These are phyloP conservation scores for Onychorhynchus coronatus DNA, from an alignment of 2,113 vertebrate species.

Conservation along the genomic window DNA sequence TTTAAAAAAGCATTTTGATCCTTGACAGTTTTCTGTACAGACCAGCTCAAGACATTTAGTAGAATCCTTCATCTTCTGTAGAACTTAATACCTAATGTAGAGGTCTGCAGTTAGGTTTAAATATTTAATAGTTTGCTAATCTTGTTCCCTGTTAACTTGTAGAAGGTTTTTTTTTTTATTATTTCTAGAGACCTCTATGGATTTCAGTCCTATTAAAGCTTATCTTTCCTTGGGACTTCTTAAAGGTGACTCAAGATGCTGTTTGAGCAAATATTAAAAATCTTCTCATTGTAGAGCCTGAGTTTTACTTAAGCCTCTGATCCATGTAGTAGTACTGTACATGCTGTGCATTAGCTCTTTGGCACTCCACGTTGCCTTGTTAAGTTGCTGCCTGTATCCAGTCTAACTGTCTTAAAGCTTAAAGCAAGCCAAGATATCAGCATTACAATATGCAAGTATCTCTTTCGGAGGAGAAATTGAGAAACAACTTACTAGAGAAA, in stretches of 20 bases:
- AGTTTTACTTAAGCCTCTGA: conserved; percentile 1
- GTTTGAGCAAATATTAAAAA: not conserved
- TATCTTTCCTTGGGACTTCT: not conserved
- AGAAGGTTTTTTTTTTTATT: not conserved
- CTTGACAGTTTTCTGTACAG: not conserved
- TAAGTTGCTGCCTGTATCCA: not conserved
- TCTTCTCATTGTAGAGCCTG: not conserved
- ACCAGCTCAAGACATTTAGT: not conserved
- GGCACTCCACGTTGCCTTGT: not conserved
- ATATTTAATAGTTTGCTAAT: not conserved
- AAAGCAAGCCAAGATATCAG: not conserved
- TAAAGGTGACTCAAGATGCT: not conserved
- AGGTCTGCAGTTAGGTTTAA: not conserved
- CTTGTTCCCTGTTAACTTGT: not conserved
- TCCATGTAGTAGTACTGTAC: fast-evolving
- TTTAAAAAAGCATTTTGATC: not conserved
- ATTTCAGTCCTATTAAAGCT: not conserved
- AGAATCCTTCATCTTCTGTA: not conserved
- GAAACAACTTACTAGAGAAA: not conserved
- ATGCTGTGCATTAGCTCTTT: not conserved
- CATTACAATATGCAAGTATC: not conserved
- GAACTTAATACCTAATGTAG: not conserved
- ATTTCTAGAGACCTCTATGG: not conserved
- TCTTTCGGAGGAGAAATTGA: not conserved
- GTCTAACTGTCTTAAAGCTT: not conserved